Base-by-base conservation (phyloP, 1,140 invertebrate genomes). In the Lordiphosa collinella region DNA sequence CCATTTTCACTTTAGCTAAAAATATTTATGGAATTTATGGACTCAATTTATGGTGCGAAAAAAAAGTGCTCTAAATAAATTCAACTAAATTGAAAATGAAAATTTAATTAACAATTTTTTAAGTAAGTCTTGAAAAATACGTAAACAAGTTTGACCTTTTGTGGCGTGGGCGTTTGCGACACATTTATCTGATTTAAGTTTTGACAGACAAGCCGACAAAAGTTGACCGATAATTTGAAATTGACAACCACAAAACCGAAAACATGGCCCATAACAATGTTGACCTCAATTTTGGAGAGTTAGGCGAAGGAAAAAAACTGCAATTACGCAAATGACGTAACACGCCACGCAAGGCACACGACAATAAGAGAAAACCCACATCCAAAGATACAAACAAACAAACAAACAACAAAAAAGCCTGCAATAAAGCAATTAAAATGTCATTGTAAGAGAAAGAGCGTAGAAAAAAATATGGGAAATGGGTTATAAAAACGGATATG, bases 361-460 rank as follows among this genome's bases (percentile, higher is more conserved):
- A 76, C 78, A 84, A 70, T 43, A 52, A 54, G 34, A 31, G 14
- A 12, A 61, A 22, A 13, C 12, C 29, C 29, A 32, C 22, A 48
- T 31, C 29, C 22, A 48, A 48, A 48, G 6, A 35, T 56, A 37
- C 11, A 38, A 35, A 62, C 37, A 29, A 35, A 36, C 11, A 37
- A 40, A 47, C 18, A 52, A 31, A 36, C 10, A 34, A 12, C 16
- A 50, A 32, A 49, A 63, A 49, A 56, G 31, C 37, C 43, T 64
- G 70, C 75, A 82, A 80, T 80, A 80, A 82, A 84, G 78, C 78
- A 84, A 82, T 82, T 82, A 82, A 82, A 82, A 82, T 84, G 76
- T 82, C 76, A 82, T 84, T 82, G 76, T 63, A 67, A 48, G 68
- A 67, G 43, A 43, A 36, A 49, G 32, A 18, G 40, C 31, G 8